Percentiles rank a stretch among this genome's conserved stretches.
Conservation (phyloP, 2,797 vertebrate genomes). For the Hipposideros larvatus region DNA sequence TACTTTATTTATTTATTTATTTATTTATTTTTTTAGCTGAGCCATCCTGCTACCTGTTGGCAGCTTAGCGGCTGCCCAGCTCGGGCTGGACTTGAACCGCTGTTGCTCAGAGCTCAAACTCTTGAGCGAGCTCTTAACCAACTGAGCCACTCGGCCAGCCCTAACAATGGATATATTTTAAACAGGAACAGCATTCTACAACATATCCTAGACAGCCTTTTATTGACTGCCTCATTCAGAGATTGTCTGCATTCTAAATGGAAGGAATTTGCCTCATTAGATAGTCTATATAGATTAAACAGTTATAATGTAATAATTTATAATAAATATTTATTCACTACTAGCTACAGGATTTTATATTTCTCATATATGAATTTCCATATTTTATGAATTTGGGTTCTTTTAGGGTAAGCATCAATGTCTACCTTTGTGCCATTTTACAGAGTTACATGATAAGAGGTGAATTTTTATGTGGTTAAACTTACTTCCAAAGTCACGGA, state of each 20-base stretch:
- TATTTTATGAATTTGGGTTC: not conserved
- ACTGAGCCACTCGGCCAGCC: no score
- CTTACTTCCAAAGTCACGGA: conserved; percentile 98
- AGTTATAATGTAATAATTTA: not conserved
- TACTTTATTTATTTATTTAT: no score
- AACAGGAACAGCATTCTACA: not conserved
- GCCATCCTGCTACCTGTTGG: no score
- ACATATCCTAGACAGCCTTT: not conserved
- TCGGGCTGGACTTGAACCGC: no score
- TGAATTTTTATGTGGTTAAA: conserved; percentile 33
- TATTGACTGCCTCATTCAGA: not conserved
- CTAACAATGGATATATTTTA: not conserved
- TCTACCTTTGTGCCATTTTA: not conserved
- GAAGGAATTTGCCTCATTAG: not conserved
- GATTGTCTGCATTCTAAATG: not conserved
- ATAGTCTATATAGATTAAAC: not conserved
- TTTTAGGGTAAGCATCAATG: not conserved
- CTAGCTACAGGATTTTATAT: not conserved
- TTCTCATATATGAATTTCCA: not conserved
- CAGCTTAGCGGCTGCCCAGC: no score
- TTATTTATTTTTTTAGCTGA: no score
- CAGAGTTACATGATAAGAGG: conserved; percentile 3
- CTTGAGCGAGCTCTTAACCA: no score
- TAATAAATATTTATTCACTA: not conserved
- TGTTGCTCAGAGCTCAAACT: no score